Conservation (phyloP, 2,888 invertebrate species). For the Pammene fasciana region DNA sequence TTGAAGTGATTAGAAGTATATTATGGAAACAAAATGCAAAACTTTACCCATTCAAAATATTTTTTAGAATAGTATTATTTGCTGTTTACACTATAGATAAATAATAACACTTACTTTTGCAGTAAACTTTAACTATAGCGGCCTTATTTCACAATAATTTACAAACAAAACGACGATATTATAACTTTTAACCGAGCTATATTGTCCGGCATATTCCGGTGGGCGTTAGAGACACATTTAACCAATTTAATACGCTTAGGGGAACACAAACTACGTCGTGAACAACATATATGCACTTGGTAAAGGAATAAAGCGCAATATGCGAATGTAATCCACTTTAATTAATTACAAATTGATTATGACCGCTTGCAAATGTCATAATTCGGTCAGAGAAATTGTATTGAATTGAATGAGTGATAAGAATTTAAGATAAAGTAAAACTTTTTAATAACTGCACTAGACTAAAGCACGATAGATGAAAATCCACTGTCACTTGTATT, state of each 20-base stretch:
- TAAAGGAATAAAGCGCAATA: conserved; percentile 13
- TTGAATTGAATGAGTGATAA: conserved; percentile 17
- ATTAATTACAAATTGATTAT: conserved; percentile 16
- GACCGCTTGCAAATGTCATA: background rate
- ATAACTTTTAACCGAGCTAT: too few species aligned
- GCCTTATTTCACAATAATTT: conserved; percentile 5
- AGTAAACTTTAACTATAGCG: background rate
- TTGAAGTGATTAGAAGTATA: too few species aligned
- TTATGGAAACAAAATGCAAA: too few species aligned
- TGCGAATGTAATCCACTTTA: background rate
- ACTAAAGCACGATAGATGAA: conserved; percentile 7
- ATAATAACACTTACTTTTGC: conserved; percentile 16
- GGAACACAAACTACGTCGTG: conserved; percentile 34
- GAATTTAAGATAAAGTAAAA: conserved; percentile 1
- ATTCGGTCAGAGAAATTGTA: background rate
- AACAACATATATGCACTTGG: conserved; percentile 1
- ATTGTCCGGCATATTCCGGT: conserved; percentile 7
- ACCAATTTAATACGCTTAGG: conserved; percentile 42
- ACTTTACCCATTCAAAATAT: too few species aligned
- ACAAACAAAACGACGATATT: background rate
- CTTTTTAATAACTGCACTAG: conserved; percentile 16
- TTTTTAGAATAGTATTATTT: background rate
- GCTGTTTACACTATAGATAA: background rate
- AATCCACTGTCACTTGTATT: background rate
- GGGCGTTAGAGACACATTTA: conserved; percentile 35